Evolutionary conservation across 1,140 invertebrate species (phyloP).

Genomic region (Phocides pigmalion): DNA sequence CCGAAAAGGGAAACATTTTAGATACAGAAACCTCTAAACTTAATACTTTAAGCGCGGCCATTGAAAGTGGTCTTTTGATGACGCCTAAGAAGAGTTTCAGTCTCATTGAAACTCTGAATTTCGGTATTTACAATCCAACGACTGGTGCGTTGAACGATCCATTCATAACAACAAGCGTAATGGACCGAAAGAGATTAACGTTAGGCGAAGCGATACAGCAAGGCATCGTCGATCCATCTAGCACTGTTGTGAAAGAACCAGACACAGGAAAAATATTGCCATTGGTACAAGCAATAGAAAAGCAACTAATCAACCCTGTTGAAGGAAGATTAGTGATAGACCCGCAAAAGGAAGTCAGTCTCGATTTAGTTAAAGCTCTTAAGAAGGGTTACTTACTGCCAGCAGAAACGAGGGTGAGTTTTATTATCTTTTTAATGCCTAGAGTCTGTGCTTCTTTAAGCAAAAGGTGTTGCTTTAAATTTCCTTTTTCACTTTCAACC

Average conservation of each 20-base stretch:
- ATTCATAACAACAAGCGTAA: conserved; percentile 88
- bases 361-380: conserved; percentile 94
- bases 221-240: conserved; percentile 93
- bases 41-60: conserved; percentile 88
- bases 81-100: conserved; percentile 90
- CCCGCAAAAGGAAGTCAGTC: conserved; percentile 85
- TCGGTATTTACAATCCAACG: conserved; percentile 91
- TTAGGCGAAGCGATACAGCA: conserved; percentile 90
- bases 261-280: conserved; percentile 89
- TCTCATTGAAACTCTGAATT: conserved; percentile 92
- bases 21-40: conserved; percentile 92
- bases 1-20: conserved; percentile 92
- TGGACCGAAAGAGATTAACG: conserved; percentile 88
- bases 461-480: conserved; percentile 78
- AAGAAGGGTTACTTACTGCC: conserved; percentile 94
- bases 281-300: conserved; percentile 91
- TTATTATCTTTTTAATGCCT: conserved; percentile 40
- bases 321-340: conserved; percentile 88
- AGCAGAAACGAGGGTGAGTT: conserved; percentile 96
- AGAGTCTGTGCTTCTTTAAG: conserved; percentile 69
- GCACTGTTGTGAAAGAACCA: conserved; percentile 92
- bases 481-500: conserved; percentile 71
- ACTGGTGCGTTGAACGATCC: conserved; percentile 92
- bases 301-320: conserved; percentile 89
- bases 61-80: conserved; percentile 90